A percentile compares a stretch with the other conserved stretches of the same genome.
These are phyloP conservation scores for Seira sanloemensis DNA, from an alignment of 2,888 invertebrate species.

Conservation along the genomic window DNA sequence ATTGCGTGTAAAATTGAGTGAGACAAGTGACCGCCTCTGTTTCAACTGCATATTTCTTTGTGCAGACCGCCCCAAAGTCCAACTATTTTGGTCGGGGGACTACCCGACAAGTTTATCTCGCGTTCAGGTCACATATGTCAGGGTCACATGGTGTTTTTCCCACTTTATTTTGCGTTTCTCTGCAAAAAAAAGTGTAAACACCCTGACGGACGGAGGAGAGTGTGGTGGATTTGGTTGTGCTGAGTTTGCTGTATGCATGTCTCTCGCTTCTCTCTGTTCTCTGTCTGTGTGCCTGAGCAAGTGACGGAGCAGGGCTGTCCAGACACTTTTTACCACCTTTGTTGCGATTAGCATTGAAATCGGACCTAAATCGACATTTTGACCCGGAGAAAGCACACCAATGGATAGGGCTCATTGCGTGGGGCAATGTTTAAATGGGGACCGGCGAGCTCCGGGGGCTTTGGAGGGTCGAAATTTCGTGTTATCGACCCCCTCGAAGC, in stretches of 20 bases:
- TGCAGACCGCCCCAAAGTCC: background rate
- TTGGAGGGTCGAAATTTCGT: background rate
- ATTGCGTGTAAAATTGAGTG: conserved; percentile 27
- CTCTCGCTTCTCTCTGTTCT: background rate
- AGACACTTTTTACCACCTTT: background rate
- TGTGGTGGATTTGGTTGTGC: too few relatives aligned
- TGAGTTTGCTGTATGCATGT: background rate
- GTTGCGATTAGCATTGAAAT: background rate
- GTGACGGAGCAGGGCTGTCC: conserved; percentile 49
- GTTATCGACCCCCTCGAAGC: background rate
- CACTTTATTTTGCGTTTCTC: background rate
- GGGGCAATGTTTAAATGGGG: conserved; percentile 20
- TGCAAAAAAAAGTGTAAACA: background rate
- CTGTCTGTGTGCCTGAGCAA: conserved; percentile 7
- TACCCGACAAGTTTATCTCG: conserved; percentile 2
- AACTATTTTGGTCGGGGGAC: background rate
- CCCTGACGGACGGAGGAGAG: background rate
- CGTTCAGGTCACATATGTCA: conserved; percentile 16
- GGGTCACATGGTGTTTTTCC: conserved; percentile 21
- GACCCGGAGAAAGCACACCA: conserved; percentile 2
- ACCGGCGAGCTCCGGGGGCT: background rate
- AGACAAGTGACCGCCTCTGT: background rate
- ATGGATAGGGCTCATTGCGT: background rate
- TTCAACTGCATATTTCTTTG: background rate
- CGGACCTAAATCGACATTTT: conserved; percentile 23